Conservation (phyloP, 1,140 invertebrate species). For the Melitaea cinxia region DNA sequence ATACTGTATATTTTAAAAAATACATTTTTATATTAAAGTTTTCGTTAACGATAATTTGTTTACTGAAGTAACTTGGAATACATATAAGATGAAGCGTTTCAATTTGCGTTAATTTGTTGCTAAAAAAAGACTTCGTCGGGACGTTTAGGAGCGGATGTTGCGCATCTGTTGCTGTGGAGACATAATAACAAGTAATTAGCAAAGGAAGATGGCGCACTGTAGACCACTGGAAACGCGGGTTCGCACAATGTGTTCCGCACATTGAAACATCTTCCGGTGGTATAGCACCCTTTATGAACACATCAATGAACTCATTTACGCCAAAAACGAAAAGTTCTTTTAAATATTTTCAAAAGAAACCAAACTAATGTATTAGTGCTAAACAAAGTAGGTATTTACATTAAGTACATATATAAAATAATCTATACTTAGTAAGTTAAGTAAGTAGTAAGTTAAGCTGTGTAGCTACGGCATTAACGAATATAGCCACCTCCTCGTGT, state of each 20-base stretch:
- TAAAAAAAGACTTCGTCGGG: slow-evolving; percentile 45
- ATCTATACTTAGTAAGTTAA: too few species aligned
- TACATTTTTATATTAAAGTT: background rate
- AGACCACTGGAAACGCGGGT: slow-evolving; percentile 44
- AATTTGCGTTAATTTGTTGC: slow-evolving; percentile 44
- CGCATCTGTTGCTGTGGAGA: slow-evolving; percentile 74
- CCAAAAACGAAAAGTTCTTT: background rate
- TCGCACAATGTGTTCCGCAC: slow-evolving; percentile 75
- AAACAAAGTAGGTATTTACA: too few species aligned
- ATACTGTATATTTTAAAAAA: background rate
- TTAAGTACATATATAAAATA: too few species aligned
- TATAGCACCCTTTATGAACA: slow-evolving; percentile 9
- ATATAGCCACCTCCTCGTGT: too few species aligned
- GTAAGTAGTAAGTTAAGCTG: too few species aligned
- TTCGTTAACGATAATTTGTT: too few species aligned
- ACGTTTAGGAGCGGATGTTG: slow-evolving; percentile 66
- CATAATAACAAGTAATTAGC: slow-evolving; percentile 76
- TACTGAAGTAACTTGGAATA: slow-evolving; percentile 9
- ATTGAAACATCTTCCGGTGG: slow-evolving; percentile 25
- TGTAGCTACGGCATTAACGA: too few species aligned
- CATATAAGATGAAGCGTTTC: slow-evolving; percentile 32
- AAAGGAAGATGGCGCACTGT: slow-evolving; percentile 46
- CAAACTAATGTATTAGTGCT: too few species aligned
- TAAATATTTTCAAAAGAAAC: too few species aligned
- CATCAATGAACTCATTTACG: background rate